Conservation (phyloP, 2,797 vertebrate genomes). For the Merluccius polli region DNA sequence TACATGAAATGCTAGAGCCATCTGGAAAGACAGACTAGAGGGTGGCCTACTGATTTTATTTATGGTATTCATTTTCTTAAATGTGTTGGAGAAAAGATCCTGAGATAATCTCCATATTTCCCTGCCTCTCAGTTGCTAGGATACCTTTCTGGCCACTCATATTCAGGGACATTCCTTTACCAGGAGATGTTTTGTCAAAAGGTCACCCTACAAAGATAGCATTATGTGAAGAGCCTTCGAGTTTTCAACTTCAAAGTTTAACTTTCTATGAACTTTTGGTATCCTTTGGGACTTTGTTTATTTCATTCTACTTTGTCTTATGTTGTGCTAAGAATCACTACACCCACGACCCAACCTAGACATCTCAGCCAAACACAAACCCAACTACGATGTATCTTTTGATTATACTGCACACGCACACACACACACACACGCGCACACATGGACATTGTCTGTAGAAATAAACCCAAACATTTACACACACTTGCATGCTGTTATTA, state of each 20-base stretch:
- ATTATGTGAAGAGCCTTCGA: not conserved
- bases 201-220: not conserved
- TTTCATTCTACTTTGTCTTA: not conserved
- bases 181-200: not conserved
- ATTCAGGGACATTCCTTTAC: not conserved
- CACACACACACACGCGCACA: not conserved
- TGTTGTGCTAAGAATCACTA: not conserved
- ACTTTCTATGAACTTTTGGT: not conserved
- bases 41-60: not conserved
- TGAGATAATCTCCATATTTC: slow-evolving; percentile 29
- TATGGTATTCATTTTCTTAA: not conserved
- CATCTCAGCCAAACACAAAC: not conserved
- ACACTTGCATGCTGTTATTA: not conserved
- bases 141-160: not conserved
- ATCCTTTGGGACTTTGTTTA: not conserved
- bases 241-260: not conserved
- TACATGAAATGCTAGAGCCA: not conserved
- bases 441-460: not conserved
- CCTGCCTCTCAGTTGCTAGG: not conserved
- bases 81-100: slow-evolving; percentile 7
- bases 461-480: not conserved
- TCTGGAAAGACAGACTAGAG: not conserved
- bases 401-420: not conserved
- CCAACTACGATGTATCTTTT: not conserved
- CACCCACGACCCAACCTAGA: not conserved